A percentile compares a stretch with the other conserved stretches of the same genome.
Conservation (phyloP, 2,113 vertebrate genomes). For the Isurus oxyrinchus region DNA sequence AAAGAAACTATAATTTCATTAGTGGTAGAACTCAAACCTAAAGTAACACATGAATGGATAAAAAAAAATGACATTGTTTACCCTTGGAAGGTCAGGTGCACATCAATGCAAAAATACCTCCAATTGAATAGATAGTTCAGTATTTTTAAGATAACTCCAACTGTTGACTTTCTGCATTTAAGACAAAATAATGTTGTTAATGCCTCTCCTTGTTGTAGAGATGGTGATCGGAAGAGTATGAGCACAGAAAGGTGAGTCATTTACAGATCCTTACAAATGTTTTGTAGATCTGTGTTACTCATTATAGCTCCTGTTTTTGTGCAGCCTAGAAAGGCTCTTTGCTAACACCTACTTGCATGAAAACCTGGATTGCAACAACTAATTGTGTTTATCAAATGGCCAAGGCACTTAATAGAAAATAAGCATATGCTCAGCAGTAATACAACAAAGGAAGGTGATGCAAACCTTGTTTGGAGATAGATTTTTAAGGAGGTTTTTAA, state of each 20-base stretch:
- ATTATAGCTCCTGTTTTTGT: not conserved
- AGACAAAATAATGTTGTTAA: not conserved
- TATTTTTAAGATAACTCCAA: not conserved
- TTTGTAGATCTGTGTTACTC: not conserved
- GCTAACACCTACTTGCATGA: not conserved
- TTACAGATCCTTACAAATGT: not conserved
- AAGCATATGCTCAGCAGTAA: not conserved
- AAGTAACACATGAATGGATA: not conserved
- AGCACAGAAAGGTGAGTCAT: constrained; percentile 80
- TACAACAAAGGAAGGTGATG: not conserved
- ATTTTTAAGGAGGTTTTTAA: not conserved
- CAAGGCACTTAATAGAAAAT: not conserved
- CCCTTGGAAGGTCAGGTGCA: not conserved
- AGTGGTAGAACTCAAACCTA: not conserved
- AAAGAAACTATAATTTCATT: not conserved
- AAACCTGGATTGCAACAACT: not conserved
- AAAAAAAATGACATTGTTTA: not conserved
- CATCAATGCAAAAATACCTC: not conserved
- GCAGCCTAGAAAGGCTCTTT: not conserved
- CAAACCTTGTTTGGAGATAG: not conserved
- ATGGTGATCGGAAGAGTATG: constrained; percentile 96
- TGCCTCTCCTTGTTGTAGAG: constrained; percentile 56
- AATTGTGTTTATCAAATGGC: not conserved
- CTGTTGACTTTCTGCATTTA: not conserved
- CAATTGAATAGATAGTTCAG: not conserved